Conservation (phyloP, 2,113 vertebrate genomes). For the Corythoichthys intestinalis region DNA sequence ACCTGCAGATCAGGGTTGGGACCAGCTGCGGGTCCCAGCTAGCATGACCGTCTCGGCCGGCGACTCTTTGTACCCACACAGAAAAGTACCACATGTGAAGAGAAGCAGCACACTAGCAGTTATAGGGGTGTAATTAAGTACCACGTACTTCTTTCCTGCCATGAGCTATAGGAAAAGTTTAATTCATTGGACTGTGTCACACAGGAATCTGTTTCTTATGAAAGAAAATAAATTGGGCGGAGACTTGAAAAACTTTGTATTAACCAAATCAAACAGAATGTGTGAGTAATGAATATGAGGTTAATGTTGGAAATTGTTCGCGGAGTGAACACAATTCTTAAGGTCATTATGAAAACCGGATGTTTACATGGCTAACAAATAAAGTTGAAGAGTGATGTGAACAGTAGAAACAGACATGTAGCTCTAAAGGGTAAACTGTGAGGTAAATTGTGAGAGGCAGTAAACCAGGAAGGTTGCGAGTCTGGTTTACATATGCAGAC, state of each 20-base stretch:
- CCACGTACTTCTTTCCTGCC: conserved; percentile 23
- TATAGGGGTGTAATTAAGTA: conserved; percentile 4
- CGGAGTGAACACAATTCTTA: conserved; percentile 46
- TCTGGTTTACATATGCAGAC: conserved; percentile 50
- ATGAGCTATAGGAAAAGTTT: conserved; percentile 27
- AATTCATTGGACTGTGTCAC: conserved; percentile 29
- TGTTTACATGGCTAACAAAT: neutral
- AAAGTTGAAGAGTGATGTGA: conserved; percentile 13
- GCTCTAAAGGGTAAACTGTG: conserved; percentile 19
- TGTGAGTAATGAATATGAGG: conserved; percentile 38
- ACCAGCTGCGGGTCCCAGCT: conserved; percentile 42
- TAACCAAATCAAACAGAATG: conserved; percentile 46
- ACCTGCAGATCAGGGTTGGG: conserved; percentile 48
- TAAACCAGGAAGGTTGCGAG: conserved; percentile 19
- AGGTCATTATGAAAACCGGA: conserved; percentile 25
- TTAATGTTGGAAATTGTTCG: conserved; percentile 37
- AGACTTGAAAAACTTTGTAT: conserved; percentile 16
- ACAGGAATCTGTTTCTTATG: conserved; percentile 30
- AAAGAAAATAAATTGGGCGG: neutral
- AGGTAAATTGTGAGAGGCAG: conserved; percentile 11
- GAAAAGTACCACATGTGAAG: conserved; percentile 36
- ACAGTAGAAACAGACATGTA: conserved; percentile 34
- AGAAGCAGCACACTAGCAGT: conserved; percentile 16
- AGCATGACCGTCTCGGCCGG: conserved; percentile 28
- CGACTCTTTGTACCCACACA: conserved; percentile 15